A percentile compares a stretch with the other conserved stretches of the same genome.
Evolutionary conservation across 2,888 invertebrate species (phyloP).

Genomic region (Willowsia nigromaculata): DNA sequence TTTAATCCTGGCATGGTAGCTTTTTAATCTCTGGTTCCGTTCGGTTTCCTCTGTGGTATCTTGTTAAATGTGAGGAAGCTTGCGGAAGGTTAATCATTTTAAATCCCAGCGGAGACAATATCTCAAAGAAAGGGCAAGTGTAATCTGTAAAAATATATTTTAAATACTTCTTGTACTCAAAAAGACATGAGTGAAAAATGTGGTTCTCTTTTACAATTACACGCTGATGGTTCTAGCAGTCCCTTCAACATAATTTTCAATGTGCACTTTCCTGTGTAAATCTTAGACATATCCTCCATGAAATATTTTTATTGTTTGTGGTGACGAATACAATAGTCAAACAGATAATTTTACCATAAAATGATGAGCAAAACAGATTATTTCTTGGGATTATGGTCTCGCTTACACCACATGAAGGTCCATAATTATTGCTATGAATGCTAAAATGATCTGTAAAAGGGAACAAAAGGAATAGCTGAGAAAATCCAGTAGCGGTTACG

Average conservation of each 20-base stretch:
- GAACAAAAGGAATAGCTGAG: constrained; percentile 9
- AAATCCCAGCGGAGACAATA: constrained; percentile 25
- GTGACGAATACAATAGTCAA: constrained; percentile 4
- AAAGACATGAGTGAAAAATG: too few relatives aligned
- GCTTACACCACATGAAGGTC: background rate
- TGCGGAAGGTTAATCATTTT: constrained; percentile 35
- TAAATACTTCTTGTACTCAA: too few relatives aligned
- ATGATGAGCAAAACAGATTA: constrained; percentile 51
- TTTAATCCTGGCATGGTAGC: constrained; percentile 52
- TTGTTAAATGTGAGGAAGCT: background rate
- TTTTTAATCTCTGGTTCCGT: constrained; percentile 63
- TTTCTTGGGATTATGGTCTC: background rate
- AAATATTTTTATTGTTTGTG: constrained; percentile 15
- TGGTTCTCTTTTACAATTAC: too few relatives aligned
- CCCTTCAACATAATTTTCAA: background rate
- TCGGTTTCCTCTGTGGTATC: constrained; percentile 37
- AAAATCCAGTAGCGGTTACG: constrained; percentile 59
- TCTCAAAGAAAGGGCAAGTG: background rate
- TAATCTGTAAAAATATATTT: background rate
- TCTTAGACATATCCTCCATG: background rate
- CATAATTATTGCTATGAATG: too few relatives aligned
- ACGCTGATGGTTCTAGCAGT: too few relatives aligned
- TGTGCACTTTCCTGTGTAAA: background rate
- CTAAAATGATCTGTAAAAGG: background rate
- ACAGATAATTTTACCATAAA: constrained; percentile 41